These are phyloP conservation scores for Thecocarcelia acutangulata DNA, from an alignment of 2,888 invertebrate species.

Conservation along the genomic window DNA sequence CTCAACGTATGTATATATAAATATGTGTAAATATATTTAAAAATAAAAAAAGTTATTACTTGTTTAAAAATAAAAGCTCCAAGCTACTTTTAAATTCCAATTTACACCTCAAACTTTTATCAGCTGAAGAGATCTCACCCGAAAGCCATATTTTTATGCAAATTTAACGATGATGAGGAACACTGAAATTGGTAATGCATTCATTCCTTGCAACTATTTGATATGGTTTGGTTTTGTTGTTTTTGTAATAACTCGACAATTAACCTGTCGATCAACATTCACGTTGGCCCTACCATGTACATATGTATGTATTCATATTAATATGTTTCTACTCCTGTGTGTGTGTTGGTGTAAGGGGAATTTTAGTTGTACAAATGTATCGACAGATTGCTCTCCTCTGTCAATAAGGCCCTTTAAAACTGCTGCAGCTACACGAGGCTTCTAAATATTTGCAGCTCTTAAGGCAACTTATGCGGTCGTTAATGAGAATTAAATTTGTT, in stretches of 20 bases:
- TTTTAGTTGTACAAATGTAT: too few species aligned
- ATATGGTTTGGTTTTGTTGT: background rate
- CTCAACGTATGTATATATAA: conserved; percentile 34
- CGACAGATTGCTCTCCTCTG: background rate
- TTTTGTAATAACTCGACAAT: conserved; percentile 11
- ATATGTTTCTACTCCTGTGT: background rate
- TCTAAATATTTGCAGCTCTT: conserved; percentile 4
- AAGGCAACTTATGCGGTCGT: conserved; percentile 9
- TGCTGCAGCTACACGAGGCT: background rate
- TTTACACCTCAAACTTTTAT: background rate
- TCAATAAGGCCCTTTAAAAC: background rate
- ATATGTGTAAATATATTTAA: conserved; percentile 13
- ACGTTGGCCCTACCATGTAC: background rate
- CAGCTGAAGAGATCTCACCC: background rate
- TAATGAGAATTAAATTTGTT: conserved; percentile 1
- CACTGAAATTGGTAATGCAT: conserved; percentile 8
- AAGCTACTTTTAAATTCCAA: background rate
- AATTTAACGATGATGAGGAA: background rate
- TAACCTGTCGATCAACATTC: conserved; percentile 31
- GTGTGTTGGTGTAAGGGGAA: background rate
- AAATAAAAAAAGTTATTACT: conserved; percentile 13
- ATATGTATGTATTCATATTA: background rate
- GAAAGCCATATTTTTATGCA: background rate
- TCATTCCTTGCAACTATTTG: background rate
- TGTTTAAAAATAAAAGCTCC: too few species aligned